Evolutionary conservation across 2,888 invertebrate genomes (phyloP).

Genomic region (Polydrusus tereticollis): DNA sequence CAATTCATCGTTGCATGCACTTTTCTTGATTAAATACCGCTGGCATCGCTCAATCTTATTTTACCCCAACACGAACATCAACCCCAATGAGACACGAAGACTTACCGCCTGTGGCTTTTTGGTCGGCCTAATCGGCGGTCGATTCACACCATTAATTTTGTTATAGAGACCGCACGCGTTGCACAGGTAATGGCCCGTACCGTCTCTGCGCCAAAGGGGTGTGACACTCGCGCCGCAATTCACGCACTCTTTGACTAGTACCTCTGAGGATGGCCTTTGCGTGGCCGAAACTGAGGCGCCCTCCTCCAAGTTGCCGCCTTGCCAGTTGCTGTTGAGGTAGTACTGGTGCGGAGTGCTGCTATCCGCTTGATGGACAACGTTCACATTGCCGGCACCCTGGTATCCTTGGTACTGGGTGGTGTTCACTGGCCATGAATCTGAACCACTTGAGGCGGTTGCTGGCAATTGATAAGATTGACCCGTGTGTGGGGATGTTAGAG

Average conservation of each 20-base stretch:
- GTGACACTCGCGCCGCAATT: conserved; percentile 78
- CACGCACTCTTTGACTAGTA: conserved; percentile 80
- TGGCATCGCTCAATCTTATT: conserved; percentile 4
- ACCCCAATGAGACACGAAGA: conserved; percentile 53
- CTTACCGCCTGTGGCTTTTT: conserved; percentile 74
- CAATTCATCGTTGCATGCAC: too few species aligned
- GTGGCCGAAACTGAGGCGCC: conserved; percentile 24
- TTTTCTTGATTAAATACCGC: neutral
- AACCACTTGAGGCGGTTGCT: neutral
- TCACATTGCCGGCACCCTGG: conserved; percentile 52
- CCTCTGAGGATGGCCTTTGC: conserved; percentile 55
- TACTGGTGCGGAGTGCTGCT: conserved; percentile 41
- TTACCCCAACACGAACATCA: conserved; percentile 43
- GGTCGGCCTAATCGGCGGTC: conserved; percentile 80
- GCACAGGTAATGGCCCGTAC: conserved; percentile 88
- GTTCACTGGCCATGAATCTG: conserved; percentile 42
- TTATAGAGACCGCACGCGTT: conserved; percentile 82
- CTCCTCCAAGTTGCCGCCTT: conserved; percentile 50
- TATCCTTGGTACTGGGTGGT: conserved; percentile 51
- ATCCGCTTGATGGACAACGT: conserved; percentile 52
- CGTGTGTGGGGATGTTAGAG: conserved; percentile 68
- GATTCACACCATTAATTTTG: conserved; percentile 79
- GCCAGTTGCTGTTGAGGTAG: conserved; percentile 45
- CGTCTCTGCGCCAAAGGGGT: conserved; percentile 88
- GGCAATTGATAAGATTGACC: conserved; percentile 54